These are phyloP conservation scores for Macrophya annulata DNA, from an alignment of 2,888 invertebrate species.

Conservation along the genomic window DNA sequence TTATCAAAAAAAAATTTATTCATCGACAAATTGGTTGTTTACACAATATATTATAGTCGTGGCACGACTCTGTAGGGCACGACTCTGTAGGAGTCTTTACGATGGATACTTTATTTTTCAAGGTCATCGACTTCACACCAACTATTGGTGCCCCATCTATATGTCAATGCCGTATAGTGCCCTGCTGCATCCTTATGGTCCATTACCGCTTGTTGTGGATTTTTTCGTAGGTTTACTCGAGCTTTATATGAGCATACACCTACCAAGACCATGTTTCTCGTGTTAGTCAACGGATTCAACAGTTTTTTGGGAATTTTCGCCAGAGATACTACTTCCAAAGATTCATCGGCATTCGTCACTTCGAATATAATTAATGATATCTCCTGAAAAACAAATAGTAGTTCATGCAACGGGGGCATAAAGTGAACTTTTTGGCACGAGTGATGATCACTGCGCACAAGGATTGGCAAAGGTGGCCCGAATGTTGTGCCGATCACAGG, in stretches of 20 bases:
- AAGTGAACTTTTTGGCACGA: too few species aligned
- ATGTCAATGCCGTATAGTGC: conserved; percentile 19
- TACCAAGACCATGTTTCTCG: conserved; percentile 10
- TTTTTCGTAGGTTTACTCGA: conserved; percentile 1
- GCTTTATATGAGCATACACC: conserved; percentile 26
- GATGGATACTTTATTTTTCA: not conserved
- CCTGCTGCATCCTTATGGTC: conserved; percentile 17
- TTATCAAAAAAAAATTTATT: too few species aligned
- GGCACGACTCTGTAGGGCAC: conserved; percentile 29
- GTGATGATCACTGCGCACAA: too few species aligned
- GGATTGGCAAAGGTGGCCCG: too few species aligned
- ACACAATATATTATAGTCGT: conserved; percentile 1
- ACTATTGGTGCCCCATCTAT: conserved; percentile 18
- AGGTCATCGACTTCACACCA: conserved; percentile 8
- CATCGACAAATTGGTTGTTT: not conserved
- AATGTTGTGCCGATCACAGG: too few species aligned
- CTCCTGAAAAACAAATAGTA: not conserved
- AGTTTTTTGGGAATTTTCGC: conserved; percentile 24
- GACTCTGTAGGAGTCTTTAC: conserved; percentile 26
- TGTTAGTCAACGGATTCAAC: not conserved
- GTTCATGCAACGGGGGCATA: not conserved
- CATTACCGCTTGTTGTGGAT: conserved; percentile 11
- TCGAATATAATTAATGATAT: conserved; percentile 21
- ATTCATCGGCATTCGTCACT: conserved; percentile 20
- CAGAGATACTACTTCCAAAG: conserved; percentile 13